Evolutionary conservation across 2,888 invertebrate species (phyloP), one percentile per base, ranked within the genome.

Genomic region (Cistogaster globosa): DNA sequence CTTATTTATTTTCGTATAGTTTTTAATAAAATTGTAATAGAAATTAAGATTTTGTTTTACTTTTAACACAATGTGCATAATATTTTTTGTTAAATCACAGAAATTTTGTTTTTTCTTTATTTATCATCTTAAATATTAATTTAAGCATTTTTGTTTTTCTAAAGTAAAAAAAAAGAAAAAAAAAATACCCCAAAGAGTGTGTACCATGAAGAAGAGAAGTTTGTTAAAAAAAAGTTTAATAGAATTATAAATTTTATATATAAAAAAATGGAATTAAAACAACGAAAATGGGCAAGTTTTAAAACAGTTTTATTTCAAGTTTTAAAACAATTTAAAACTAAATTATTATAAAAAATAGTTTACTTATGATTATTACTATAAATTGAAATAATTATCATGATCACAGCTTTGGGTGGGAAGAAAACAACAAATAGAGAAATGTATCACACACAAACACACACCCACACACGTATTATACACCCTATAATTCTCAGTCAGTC

Each of bases 271-370:
- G 69, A 79, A 85, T 82, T 85, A 85, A 85, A 85, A 85, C 85
- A 85, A 85, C 85, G 75, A 45, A 68, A 72, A 72, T 76, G 78
- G 77, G 38, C 74, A 85, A 82, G 82, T 82, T 85, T 85, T 85
- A 78, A 85, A 85, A 82, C 82, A 82, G 55, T 85, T 85, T 42
- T 85, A 85, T 85, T 85, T 82, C 36, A 79, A 75, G 85, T 85
- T 82, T 85, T 85, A 85, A 82, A 85, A 85, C 82, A 85, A 84
- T 81, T 81, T 58, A 84, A 75, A 78, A 75, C 78, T 85, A 85
- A 78, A 77, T 85, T 83, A 76, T 72, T 77, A 83, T 65, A 60
- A 67, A 69, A 65, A 82, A 38, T 71, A 82, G 38, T 69, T 51
- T 36, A 69, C 82, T 82, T 82, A 82, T 76, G 48, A 58, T 82